Conservation (phyloP, 2,113 vertebrate species). For the Origma solitaria region DNA sequence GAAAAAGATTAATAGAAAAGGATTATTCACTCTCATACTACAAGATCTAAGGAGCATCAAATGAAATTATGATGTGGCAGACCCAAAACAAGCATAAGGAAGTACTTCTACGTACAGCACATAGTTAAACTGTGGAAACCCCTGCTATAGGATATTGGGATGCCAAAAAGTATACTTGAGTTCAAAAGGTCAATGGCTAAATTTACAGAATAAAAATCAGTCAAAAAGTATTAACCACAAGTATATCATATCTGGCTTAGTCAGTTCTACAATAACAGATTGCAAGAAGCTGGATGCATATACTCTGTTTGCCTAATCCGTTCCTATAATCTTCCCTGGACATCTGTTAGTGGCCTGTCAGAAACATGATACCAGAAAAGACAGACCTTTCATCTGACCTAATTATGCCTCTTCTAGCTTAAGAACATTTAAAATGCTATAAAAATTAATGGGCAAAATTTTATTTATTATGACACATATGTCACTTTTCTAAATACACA, state of each 20-base stretch:
- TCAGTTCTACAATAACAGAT: not conserved
- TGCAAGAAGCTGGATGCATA: not conserved
- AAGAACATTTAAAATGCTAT: not conserved
- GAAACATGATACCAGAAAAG: not conserved
- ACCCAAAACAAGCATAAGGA: conserved; percentile 62
- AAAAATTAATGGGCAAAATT: not conserved
- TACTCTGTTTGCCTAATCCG: not conserved
- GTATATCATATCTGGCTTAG: not conserved
- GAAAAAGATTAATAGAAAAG: conserved; percentile 39
- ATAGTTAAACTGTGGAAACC: conserved; percentile 37
- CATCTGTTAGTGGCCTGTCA: conserved; percentile 28
- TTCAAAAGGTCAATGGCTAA: conserved; percentile 34
- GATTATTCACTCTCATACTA: conserved; percentile 40
- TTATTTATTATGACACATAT: not conserved
- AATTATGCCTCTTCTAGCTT: not conserved
- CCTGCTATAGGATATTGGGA: conserved; percentile 47
- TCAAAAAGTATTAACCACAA: not conserved
- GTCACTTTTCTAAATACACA: not conserved
- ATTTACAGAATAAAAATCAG: conserved; percentile 7
- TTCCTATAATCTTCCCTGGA: not conserved
- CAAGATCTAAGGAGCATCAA: conserved; percentile 56
- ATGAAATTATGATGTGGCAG: conserved; percentile 62
- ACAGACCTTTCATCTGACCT: not conserved
- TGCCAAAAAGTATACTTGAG: not conserved
- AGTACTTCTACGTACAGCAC: conserved; percentile 49